Base-by-base conservation (phyloP, 2,888 invertebrate genomes). In the Lacanobia wlatinum region DNA sequence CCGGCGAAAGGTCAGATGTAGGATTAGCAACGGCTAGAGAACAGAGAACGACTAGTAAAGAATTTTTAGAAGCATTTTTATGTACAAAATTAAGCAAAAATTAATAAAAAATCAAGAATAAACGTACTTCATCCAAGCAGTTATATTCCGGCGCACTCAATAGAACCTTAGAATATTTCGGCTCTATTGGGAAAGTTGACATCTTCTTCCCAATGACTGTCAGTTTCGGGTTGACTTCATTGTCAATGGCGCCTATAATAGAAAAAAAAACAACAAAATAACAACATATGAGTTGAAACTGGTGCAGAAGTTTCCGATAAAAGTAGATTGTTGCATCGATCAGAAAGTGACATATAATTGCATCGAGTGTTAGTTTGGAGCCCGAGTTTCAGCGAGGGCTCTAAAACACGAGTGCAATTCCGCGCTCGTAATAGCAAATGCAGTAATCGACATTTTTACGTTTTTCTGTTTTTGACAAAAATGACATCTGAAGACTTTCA, bases 181-280 rank as follows among this genome's bases (percentile, higher is more conserved):
- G 99, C 92, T 99, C 99, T 52, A 99, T 96, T 0, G 99, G 99
- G 92, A 99, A 99, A 18, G 97, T 97, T 0, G 98, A 97, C 98
- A 99, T 99, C 89, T 98, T 97, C 84, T 97, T 97, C 0, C 99
- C 99, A 1, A 98, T 86, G 0, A 96, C 94, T 0, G 99, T 99
- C 81, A 99, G 95, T 91, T 97, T 96, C 1, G 97, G 97, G 72
- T 96, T 96, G 12, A 93, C 90, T 9, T 95, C 91, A 73, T 90
- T 94, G 76, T 97, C 97, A 61, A 98, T 96, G 34, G 98, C 98
- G 68, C 97, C 96, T 96, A 80, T 76, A 93, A 92, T 58, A 74
- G 56, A 56, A 52, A 18, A 40, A 63, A 34, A 21, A 21, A 18
- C n/a, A n/a, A n/a, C n/a, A n/a, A n/a, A n/a, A n/a, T n/a, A n/a